Evolutionary conservation across 30 jellyfish, hydroid and myxozoan genomes (phyloP).

Genomic region (Mastigias papua): DNA sequence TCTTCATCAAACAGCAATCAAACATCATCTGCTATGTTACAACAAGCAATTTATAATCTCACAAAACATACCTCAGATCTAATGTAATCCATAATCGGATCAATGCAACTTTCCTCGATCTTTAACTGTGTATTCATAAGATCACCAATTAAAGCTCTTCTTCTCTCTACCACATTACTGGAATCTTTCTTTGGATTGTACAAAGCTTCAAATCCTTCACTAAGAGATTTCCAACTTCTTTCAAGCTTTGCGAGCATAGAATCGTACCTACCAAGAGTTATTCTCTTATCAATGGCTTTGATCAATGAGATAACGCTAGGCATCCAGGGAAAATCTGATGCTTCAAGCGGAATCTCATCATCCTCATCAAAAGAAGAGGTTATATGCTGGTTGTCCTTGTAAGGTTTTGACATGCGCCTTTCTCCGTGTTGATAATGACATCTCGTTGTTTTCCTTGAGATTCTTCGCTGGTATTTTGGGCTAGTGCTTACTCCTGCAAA

Average conservation of each 20-base stretch:
- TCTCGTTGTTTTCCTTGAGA: conserved; percentile 45
- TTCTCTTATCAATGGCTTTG: conserved; percentile 33
- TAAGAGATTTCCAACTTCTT: conserved; percentile 54
- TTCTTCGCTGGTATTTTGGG: conserved; percentile 65
- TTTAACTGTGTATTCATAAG: conserved; percentile 3
- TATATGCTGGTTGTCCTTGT: conserved; percentile 29
- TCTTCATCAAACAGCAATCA: no score
- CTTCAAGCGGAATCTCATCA: conserved; percentile 77
- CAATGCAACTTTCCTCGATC: background rate
- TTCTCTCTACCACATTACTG: background rate
- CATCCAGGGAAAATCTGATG: conserved; percentile 85
- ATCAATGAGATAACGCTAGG: conserved; percentile 50
- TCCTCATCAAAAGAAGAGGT: conserved; percentile 74
- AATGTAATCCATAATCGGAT: conserved; percentile 59
- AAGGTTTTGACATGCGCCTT: conserved; percentile 14
- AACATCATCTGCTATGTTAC: no score
- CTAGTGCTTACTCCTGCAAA: conserved; percentile 51
- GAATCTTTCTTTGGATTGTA: conserved; percentile 53
- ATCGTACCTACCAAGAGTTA: conserved; percentile 2
- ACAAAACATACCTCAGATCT: conserved; percentile 52
- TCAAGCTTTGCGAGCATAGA: conserved; percentile 32
- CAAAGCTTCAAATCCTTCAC: conserved; percentile 64
- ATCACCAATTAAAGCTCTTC: conserved; percentile 46
- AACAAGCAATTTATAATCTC: no score
- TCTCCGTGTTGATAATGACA: conserved; percentile 44